Evolutionary conservation across 2,797 vertebrate genomes (phyloP).

Genomic region (Knipowitschia caucasica): DNA sequence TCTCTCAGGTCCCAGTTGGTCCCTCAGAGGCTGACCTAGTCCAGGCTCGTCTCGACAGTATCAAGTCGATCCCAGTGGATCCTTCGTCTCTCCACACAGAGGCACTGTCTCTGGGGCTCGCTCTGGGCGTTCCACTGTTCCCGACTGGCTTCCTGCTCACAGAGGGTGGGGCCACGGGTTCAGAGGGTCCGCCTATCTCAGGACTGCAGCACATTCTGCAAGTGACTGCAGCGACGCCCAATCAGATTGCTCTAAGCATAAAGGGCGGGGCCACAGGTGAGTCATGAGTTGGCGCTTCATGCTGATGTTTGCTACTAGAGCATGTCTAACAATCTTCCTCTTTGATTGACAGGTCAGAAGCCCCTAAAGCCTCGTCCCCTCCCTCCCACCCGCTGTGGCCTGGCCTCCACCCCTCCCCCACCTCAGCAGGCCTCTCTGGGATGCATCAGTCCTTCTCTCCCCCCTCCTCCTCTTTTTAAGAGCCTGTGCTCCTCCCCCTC

Average conservation of each 20-base stretch:
- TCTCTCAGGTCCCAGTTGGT: constrained; percentile 68
- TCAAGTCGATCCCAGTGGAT: constrained; percentile 86
- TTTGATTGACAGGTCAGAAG: constrained; percentile 80
- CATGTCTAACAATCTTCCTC: too few species aligned
- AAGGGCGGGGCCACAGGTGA: constrained; percentile 47
- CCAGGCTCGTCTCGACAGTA: constrained; percentile 82
- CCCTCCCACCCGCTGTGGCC: constrained; percentile 84
- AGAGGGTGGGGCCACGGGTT: constrained; percentile 74
- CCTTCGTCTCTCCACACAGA: constrained; percentile 88
- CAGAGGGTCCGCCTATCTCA: constrained; percentile 70
- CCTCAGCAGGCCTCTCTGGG: constrained; percentile 91
- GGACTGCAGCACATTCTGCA: constrained; percentile 97
- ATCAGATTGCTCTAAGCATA: constrained; percentile 82
- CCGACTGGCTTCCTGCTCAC: constrained; percentile 89
- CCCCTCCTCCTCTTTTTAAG: constrained; percentile 76
- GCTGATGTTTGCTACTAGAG: too few species aligned
- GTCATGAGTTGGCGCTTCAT: too few species aligned
- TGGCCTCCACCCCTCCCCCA: constrained; percentile 87
- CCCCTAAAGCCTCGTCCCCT: constrained; percentile 93
- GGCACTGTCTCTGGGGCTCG: constrained; percentile 58
- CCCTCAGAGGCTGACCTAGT: constrained; percentile 79
- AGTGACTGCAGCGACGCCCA: constrained; percentile 84
- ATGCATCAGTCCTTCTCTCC: constrained; percentile 89
- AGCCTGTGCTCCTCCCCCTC: constrained; percentile 60
- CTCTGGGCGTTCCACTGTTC: constrained; percentile 82